These are phyloP conservation scores for Colinus virginianus DNA, from an alignment of 2,113 vertebrate species.

Conservation along the genomic window DNA sequence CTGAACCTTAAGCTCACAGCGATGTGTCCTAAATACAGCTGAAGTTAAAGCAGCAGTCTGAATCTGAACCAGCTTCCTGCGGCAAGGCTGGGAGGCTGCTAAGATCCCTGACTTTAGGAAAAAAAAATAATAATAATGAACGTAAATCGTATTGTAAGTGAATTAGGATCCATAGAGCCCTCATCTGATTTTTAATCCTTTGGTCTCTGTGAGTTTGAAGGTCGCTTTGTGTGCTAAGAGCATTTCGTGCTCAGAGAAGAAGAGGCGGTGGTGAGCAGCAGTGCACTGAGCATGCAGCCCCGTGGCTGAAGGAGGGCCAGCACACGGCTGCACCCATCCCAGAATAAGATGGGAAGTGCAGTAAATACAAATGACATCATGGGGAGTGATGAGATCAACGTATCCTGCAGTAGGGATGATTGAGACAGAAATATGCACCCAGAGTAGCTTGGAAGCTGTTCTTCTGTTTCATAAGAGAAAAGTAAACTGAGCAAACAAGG, in stretches of 20 bases:
- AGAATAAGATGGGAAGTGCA: neutral
- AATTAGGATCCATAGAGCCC: neutral
- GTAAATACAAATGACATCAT: neutral
- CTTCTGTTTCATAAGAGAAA: neutral
- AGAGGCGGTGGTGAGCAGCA: neutral
- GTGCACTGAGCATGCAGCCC: neutral
- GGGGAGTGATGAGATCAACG: neutral
- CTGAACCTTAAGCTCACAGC: neutral
- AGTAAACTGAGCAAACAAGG: neutral
- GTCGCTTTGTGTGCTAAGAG: neutral
- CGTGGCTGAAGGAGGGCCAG: neutral
- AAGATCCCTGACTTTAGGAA: neutral
- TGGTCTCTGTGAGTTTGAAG: neutral
- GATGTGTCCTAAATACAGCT: neutral
- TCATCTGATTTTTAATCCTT: neutral
- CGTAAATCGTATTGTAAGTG: neutral
- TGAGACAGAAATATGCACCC: neutral
- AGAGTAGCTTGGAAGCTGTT: neutral
- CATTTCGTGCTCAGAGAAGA: neutral
- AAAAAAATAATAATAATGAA: neutral
- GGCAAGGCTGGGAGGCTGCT: neutral
- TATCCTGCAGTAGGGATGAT: neutral
- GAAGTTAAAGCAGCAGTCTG: neutral
- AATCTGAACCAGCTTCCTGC: neutral
- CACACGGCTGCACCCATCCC: neutral